Conservation (phyloP, 1,140 invertebrate species). For the Hormaphis cornu region DNA sequence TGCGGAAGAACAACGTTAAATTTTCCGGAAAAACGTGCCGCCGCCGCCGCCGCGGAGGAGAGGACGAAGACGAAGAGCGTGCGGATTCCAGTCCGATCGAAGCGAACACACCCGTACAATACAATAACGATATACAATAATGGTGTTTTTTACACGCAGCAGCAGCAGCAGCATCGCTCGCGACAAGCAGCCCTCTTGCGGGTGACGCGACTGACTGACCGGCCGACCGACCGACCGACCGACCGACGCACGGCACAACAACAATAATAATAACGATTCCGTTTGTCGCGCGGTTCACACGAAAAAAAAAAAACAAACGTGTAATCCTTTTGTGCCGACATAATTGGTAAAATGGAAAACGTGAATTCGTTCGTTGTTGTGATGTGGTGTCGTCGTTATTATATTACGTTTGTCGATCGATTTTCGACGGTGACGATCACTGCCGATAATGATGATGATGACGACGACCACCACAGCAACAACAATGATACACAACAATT, state of each 20-base stretch:
- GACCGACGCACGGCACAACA: slow-evolving; percentile 20
- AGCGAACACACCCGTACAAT: too few relatives aligned
- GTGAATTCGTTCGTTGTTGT: slow-evolving; percentile 27
- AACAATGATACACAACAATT: slow-evolving; percentile 3
- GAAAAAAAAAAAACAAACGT: not conserved
- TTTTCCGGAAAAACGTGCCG: too few relatives aligned
- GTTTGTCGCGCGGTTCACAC: slow-evolving; percentile 25
- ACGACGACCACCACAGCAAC: not conserved
- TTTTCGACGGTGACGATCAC: not conserved
- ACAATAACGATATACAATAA: too few relatives aligned
- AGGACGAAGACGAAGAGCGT: too few relatives aligned
- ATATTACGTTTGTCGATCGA: not conserved
- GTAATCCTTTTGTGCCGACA: slow-evolving; percentile 24
- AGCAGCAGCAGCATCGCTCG: too few relatives aligned
- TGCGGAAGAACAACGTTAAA: too few relatives aligned
- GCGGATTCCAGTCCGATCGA: too few relatives aligned
- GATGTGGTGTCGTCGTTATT: not conserved
- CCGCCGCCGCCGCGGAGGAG: too few relatives aligned
- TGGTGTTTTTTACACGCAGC: too few relatives aligned
- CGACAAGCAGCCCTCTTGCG: too few relatives aligned
- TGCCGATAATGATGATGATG: not conserved
- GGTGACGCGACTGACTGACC: too few relatives aligned
- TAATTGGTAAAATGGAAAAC: slow-evolving; percentile 30
- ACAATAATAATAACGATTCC: slow-evolving; percentile 15
- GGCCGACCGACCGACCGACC: not conserved